Conservation (phyloP, 2,113 vertebrate species). For the Dipodomys merriami region DNA sequence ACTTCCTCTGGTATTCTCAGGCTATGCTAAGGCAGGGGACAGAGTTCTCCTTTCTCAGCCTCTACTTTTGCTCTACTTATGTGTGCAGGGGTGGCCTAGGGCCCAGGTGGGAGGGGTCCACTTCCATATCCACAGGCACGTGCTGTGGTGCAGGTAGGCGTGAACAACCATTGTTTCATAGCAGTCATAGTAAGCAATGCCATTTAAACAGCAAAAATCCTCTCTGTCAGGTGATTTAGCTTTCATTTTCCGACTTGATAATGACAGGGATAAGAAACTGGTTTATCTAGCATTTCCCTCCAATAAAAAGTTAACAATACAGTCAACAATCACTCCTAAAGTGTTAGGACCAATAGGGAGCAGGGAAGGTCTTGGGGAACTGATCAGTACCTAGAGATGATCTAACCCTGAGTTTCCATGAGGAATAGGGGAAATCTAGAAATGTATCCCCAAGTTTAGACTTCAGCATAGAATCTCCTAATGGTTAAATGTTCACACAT, state of each 20-base stretch:
- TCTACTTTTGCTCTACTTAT: background rate
- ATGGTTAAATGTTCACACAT: background rate
- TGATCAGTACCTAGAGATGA: background rate
- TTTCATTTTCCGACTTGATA: background rate
- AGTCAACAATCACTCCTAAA: background rate
- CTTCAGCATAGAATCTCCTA: background rate
- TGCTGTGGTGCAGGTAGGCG: background rate
- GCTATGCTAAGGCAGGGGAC: background rate
- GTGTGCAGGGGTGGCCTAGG: too few species aligned
- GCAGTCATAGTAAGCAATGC: background rate
- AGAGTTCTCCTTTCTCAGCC: background rate
- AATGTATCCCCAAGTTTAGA: background rate
- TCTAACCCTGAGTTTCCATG: background rate
- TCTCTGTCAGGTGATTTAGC: background rate
- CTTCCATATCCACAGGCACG: background rate
- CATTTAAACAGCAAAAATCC: background rate
- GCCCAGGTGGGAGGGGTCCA: too few species aligned
- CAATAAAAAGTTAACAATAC: background rate
- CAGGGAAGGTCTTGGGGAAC: background rate
- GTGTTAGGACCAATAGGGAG: background rate
- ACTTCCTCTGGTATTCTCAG: background rate
- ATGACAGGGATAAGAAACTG: background rate
- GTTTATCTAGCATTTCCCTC: background rate
- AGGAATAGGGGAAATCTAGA: background rate
- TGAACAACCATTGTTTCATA: background rate